Evolutionary conservation across 35 echinoderm and acorn worm species (phyloP), one percentile per base, ranked within the genome.

Genomic region (Apostichopus californicus): DNA sequence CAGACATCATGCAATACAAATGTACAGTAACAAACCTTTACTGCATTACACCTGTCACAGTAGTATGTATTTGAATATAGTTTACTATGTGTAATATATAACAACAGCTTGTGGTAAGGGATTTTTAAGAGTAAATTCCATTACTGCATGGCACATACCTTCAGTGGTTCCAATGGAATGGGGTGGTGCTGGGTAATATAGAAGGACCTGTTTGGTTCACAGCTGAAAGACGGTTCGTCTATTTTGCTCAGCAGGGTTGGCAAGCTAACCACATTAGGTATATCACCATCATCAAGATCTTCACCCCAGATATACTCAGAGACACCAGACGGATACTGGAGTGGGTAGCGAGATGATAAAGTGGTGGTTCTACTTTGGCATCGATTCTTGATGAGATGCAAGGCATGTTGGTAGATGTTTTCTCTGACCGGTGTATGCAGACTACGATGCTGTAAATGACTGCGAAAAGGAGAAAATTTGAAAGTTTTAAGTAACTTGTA

Each of bases 391-490:
- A 91, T 91, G 13, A 91, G 89, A 59, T 79, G 71, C 3, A 91
- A 73, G 18, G 89, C 89, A 24, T 91, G 89, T 53, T 91, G 73
- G 56, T 91, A 91, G 89, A 91, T 91, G 56, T 91, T 77, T 34
- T 91, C 77, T 54, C 73, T 91, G 10, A 79, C 71, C 6, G 89
- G 89, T 78, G 89, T 91, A 46, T 79, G 71, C 53, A 91, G 63
- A 60, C 73, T 79, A n/a, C 3, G 89, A 78, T 57, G 61, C 18
- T 91, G 89, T 18, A 91, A 73, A 59, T 91, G 77, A 24, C 89
- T 91, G 77, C 1, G 12, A 77, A 57, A 17, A 71, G 0, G 7
- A 61, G 34, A 46, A 2, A 46, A 46, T 46, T 46, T 46, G 28
- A 46, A 46, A 46, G 34, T 46, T 46, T 3, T 46, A 46, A 46